Evolutionary conservation across 2,113 vertebrate species (phyloP).

Genomic region (Machaerirhynchus nigripectus): DNA sequence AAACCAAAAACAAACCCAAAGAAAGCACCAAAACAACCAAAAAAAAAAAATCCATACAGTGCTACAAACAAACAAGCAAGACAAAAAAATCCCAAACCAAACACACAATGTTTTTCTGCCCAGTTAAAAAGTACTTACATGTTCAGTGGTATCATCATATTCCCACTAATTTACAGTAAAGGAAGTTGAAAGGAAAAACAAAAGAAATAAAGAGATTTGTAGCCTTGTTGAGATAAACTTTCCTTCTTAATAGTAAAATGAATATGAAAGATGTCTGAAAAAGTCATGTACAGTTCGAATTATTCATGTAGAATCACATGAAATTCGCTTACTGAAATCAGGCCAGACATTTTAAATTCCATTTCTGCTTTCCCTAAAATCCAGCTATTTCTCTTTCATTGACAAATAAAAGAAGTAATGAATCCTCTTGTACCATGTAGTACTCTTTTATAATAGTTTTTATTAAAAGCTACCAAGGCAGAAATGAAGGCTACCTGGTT

Average conservation of each 20-base stretch:
- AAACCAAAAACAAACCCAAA: not conserved
- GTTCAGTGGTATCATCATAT: constrained; percentile 98
- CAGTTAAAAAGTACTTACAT: constrained; percentile 87
- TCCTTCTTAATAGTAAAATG: constrained; percentile 23
- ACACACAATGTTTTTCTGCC: constrained; percentile 27
- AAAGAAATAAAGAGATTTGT: constrained; percentile 72
- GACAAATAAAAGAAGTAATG: not conserved
- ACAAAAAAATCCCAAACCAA: not conserved
- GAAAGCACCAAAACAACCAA: not conserved
- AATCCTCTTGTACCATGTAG: not conserved
- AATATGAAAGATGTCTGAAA: not conserved
- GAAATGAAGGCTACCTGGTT: not conserved
- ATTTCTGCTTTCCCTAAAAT: not conserved
- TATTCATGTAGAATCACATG: not conserved
- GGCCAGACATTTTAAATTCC: not conserved
- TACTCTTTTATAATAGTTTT: not conserved
- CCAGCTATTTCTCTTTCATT: not conserved
- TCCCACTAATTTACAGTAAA: constrained; percentile 91
- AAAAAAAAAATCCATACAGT: not conserved
- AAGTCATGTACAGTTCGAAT: not conserved
- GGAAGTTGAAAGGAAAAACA: constrained; percentile 73
- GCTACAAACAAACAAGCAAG: not conserved
- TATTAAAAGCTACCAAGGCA: not conserved
- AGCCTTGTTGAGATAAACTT: constrained; percentile 24
- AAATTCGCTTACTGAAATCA: not conserved